Conservation (phyloP, 2,888 invertebrate genomes). For the Caenorhabditis zanzibari region DNA sequence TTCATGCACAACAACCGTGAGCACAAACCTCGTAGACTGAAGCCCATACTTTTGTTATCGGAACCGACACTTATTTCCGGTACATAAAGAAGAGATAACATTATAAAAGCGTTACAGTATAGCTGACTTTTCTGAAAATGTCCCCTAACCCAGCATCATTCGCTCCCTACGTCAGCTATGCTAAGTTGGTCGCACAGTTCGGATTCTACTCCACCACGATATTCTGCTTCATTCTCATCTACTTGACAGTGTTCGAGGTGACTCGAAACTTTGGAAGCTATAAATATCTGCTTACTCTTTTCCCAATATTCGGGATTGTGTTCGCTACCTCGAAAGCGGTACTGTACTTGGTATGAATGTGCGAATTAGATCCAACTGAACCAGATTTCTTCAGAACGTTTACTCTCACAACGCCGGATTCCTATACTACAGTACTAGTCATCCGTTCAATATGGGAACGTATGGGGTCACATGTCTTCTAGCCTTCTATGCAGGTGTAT, state of each 20-base stretch:
- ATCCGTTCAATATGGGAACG: background rate
- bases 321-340: background rate
- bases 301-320: background rate
- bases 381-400: conserved; percentile 17
- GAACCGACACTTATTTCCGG: too few relatives aligned
- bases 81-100: too few relatives aligned
- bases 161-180: background rate
- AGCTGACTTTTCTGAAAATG: too few relatives aligned
- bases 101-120: too few relatives aligned
- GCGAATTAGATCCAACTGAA: background rate
- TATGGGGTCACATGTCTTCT: background rate
- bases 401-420: conserved; percentile 19
- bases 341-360: background rate
- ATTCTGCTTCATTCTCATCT: background rate
- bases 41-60: too few relatives aligned
- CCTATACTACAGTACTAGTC: background rate
- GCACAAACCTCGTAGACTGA: too few relatives aligned
- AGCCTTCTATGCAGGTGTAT: background rate
- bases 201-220: conserved; percentile 11
- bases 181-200: background rate
- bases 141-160: too few relatives aligned
- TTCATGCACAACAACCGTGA: too few relatives aligned
- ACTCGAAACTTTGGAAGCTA: background rate
- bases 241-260: conserved; percentile 2
- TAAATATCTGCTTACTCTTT: background rate